phyloP scores from a whole-genome alignment of 2,113 vertebrate genomes.

The Eulacestoma nigropectus region DNA sequence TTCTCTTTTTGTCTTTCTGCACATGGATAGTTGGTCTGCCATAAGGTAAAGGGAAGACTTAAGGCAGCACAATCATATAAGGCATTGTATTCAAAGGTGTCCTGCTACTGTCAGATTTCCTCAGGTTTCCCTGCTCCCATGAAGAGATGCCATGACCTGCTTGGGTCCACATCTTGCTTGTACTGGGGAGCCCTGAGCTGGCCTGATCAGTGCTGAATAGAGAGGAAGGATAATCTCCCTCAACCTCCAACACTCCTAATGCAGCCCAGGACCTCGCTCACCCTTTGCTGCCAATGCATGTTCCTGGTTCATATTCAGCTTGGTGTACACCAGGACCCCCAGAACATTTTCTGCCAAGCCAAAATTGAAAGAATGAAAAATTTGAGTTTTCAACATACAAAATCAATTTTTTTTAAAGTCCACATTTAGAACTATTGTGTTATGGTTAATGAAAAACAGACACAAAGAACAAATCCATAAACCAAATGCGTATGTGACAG shows the following conservation, averaged over 20 bases:
- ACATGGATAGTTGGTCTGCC: neutral
- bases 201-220: neutral
- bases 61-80: neutral
- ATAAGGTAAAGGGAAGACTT: neutral
- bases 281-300: fast-evolving
- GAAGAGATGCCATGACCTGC: neutral
- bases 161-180: too few relatives aligned
- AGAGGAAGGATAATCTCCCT: neutral
- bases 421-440: neutral
- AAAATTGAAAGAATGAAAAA: neutral
- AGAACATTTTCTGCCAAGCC: neutral
- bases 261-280: neutral
- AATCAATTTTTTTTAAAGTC: fast-evolving
- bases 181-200: neutral
- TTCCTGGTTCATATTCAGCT: neutral
- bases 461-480: neutral
- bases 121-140: neutral
- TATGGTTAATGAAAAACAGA: neutral
- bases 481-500: neutral
- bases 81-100: neutral
- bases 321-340: neutral
- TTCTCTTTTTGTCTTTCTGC: neutral
- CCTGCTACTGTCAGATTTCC: neutral
- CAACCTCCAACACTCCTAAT: neutral
- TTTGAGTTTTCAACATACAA: neutral